Base-by-base conservation (phyloP, 2,888 invertebrate species). In the Rotaria magnacalcarata region DNA sequence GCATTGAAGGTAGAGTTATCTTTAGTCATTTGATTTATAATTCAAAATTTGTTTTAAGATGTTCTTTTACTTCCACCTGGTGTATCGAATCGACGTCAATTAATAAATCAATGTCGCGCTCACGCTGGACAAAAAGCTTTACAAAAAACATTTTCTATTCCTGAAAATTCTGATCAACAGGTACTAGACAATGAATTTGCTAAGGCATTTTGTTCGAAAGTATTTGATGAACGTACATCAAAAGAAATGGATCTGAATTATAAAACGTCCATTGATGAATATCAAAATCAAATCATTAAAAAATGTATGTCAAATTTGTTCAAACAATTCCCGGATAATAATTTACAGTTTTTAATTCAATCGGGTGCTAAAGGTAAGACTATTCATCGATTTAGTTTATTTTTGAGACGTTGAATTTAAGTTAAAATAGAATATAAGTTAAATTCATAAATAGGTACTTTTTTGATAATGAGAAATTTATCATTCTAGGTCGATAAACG, bases 271-370 rank as follows among this genome's bases (percentile, higher is more conserved):
- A 92, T 97, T 75, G 96, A 96, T 90, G 93, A 93, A 8, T 94
- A 94, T 89, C 97, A 96, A 85, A 96, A 98, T 89, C 93, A 94
- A 84, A 96, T 99, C 87, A 96, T 96, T 89, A 94, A 94, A 94
- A 94, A 90, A 90, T 96, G 96, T 90, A 92, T 97, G 87, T 95
- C 95, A 0, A 88, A 93, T 2, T 92, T 99, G 75, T 91, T 96
- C 14, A 94, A 94, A 88, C 93, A 94, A 89, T 99, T 99, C 90
- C 98, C 99, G 0, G 92, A 94, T 34, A 99, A 99, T 91, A 97
- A 97, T 92, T 93, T 99, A n/a, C 97, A 98, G 90, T 91, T 99
- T 88, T 98, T 99, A 97, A 97, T 99, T 0, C 94, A 96, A 89
- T 96, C 98, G 34, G 99, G 99, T 87, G 99, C 99, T 0, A 99